Base-by-base conservation (phyloP, 2,113 vertebrate species). In the Rutilus rutilus region DNA sequence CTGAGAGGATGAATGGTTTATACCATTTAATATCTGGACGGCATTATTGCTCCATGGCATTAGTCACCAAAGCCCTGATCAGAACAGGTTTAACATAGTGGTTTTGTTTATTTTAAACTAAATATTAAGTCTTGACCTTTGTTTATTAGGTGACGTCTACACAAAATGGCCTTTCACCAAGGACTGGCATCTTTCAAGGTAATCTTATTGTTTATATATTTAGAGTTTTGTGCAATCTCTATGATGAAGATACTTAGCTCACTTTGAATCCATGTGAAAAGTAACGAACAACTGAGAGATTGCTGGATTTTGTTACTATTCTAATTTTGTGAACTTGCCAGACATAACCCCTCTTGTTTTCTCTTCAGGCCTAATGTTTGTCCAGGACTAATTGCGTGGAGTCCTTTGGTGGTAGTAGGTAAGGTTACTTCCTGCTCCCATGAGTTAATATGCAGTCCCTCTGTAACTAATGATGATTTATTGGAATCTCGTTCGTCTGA, bases 241-340 rank as follows among this genome's bases (percentile, higher is more conserved):
- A 39, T 96, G 95, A 96, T 95, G 94, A 96, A 90, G 76, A 89
- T 21, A 90, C 92, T 93, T 95, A 95, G 95, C 95, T 95, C 95
- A 96, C 95, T 96, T 95, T 96, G 95, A 96, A 2, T 84, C 85
- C 0, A 57, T 92, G 92, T 95, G 94, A 95, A 96, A 96, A 87
- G 83, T 89, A 59, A 90, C 1, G 42, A 95, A 95, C 93, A 50
- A 2, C 95, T 95, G 95, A 96, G 95, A 71, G 92, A 90, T 87
- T 90, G 86, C 2, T 54, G 17, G 6, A 19, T 7, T 21, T 57
- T 9, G 19, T 57, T 21, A 3, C 7, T 0, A 83, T 47, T 33
- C n/a, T 10, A 71, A 47, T 45, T 57, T 7, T 23, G 54, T 23
- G 19, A 23, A 21, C 17, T 5, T 4, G 23, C 25, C 14, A 4